phyloP scores from a whole-genome alignment of 2,888 invertebrate species.

The Phyllotreta cruciferae region DNA sequence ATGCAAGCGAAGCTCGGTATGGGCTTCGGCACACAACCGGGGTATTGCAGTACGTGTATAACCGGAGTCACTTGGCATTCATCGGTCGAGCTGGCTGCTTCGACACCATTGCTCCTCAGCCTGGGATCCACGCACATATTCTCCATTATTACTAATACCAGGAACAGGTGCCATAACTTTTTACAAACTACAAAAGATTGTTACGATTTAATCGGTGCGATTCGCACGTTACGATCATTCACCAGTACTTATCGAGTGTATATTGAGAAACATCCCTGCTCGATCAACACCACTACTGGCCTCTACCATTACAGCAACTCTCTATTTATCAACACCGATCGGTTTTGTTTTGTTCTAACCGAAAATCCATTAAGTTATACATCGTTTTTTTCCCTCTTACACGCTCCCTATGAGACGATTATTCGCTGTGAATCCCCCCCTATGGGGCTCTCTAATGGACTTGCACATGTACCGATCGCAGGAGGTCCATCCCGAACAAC shows the following conservation, averaged over 20 bases:
- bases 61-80: conserved; percentile 92
- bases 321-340: no score
- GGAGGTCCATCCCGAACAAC: conserved; percentile 3
- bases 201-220: not conserved
- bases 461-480: no score
- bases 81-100: conserved; percentile 64
- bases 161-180: conserved; percentile 45
- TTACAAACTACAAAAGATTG: conserved; percentile 40
- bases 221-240: not conserved
- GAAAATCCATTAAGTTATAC: not conserved
- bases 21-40: conserved; percentile 90
- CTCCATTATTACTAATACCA: conserved; percentile 50
- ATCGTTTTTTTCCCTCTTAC: not conserved
- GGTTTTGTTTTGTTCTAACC: no score
- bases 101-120: conserved; percentile 42
- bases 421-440: no score
- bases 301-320: no score
- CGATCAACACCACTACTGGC: no score
- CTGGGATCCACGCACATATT: conserved; percentile 57
- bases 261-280: conserved; percentile 28
- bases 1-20: conserved; percentile 94
- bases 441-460: no score
- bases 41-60: conserved; percentile 88
- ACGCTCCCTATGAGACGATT: not conserved
- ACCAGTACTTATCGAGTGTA: conserved; percentile 21